Evolutionary conservation across 2,797 vertebrate species (phyloP), one percentile per base, ranked within the genome.

Genomic region (Helostoma temminkii): DNA sequence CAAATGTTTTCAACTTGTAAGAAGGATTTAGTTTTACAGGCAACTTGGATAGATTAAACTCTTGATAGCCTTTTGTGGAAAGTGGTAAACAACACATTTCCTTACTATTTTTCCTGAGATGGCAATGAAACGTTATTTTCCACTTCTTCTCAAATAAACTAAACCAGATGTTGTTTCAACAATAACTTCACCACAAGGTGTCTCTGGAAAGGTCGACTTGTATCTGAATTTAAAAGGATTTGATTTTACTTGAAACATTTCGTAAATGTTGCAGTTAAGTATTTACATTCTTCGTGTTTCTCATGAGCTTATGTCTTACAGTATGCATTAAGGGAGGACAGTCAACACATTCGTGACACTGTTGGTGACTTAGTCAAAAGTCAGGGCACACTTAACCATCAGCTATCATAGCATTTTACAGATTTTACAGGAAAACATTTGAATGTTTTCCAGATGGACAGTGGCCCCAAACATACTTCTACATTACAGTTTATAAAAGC

Each of bases 131-230:
- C 45, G 64, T 66, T 62, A 63, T 82, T 85, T 89, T 86, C 78
- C 82, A 81, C 65, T 34, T 62, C 50, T 66, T 71, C 57, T 78
- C 50, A 80, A 90, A 86, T 77, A n/a, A n/a, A 56, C 76, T 82
- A 82, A 80, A 89, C 73, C 90, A 91, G 88, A 91, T 89, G 88
- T 81, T 74, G 47, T 62, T 42, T 81, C 62, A 71, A 59, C 55
- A 42, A 22, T 47, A 28, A 50, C 75, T 61, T 63, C 60, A 42
- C 56, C 30, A 24, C 22, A 41, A 46, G 62, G 58, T 76, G 36
- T 47, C 57, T 50, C 37, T 42, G 53, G 22, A 67, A 61, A 1
- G 42, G 7, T 36, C 42, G 16, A 15, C 32, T 19, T 53, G 16
- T 58, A 2, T n/a, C n/a, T 36, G 10, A 25, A 21, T 66, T 65